phyloP scores from a whole-genome alignment of 2,797 vertebrate species.

The Chelidonichthys spinosus region DNA sequence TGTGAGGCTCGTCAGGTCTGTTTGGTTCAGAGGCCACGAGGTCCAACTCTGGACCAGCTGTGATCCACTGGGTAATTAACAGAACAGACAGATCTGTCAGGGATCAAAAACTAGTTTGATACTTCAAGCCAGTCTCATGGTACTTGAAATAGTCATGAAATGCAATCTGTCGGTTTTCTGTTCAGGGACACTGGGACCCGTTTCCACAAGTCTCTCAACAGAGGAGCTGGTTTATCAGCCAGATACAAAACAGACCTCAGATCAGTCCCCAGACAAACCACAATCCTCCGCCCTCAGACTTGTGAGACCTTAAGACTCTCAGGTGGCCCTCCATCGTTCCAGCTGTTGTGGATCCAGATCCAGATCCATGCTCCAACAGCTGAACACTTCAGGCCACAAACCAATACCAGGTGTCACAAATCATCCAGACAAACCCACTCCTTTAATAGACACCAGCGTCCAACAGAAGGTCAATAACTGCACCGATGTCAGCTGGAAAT shows the following conservation, averaged over 20 bases:
- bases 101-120: neutral
- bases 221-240: too few relatives aligned
- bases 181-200: too few relatives aligned
- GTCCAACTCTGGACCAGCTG: slow-evolving; percentile 26
- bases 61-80: slow-evolving; percentile 37
- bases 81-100: slow-evolving; percentile 19
- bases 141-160: too few relatives aligned
- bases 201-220: too few relatives aligned
- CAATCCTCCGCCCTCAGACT: too few relatives aligned
- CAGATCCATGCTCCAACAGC: neutral
- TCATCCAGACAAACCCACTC: slow-evolving; percentile 24
- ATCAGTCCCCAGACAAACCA: too few relatives aligned
- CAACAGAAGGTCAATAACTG: slow-evolving; percentile 53
- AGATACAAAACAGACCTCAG: too few relatives aligned
- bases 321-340: neutral
- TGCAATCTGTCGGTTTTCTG: too few relatives aligned
- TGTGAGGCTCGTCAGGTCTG: slow-evolving; percentile 20
- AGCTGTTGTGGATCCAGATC: neutral
- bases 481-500: slow-evolving; percentile 50
- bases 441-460: slow-evolving; percentile 46
- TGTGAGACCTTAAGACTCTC: too few relatives aligned
- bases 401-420: slow-evolving; percentile 1
- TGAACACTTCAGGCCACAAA: neutral
- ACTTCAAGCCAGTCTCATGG: too few relatives aligned
- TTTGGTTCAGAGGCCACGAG: slow-evolving; percentile 24